Conservation (phyloP, 2,797 vertebrate species). For the Mormyrus hasselquistii region DNA sequence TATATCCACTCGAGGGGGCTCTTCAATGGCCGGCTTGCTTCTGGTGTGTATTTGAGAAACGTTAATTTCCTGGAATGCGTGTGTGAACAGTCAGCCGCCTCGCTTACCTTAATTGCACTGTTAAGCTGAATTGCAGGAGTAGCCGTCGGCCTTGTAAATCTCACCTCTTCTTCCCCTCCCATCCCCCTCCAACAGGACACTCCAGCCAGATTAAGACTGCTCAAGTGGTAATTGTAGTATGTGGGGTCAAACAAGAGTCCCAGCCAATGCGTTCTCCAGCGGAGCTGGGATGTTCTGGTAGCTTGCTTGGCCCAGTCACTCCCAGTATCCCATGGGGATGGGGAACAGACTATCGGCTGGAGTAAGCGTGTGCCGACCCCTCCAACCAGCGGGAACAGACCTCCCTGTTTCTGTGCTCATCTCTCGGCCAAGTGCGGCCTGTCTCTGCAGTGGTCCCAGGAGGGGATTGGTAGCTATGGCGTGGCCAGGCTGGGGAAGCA, state of each 20-base stretch:
- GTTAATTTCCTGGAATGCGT: conserved; percentile 28
- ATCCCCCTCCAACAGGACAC: conserved; percentile 26
- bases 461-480: conserved; percentile 24
- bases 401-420: conserved; percentile 26
- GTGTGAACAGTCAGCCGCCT: neutral
- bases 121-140: conserved; percentile 20
- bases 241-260: conserved; percentile 72
- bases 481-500: conserved; percentile 33
- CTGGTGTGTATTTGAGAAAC: conserved; percentile 35
- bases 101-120: neutral
- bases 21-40: neutral
- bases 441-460: conserved; percentile 34
- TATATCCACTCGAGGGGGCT: neutral
- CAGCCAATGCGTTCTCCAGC: conserved; percentile 66
- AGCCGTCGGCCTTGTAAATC: conserved; percentile 37
- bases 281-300: conserved; percentile 61
- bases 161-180: conserved; percentile 13
- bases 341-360: neutral
- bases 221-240: conserved; percentile 71
- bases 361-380: neutral
- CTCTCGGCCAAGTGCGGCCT: neutral
- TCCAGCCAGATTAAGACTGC: conserved; percentile 51
- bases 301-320: conserved; percentile 45
- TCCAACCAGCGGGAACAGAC: conserved; percentile 9
- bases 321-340: conserved; percentile 19